Evolutionary conservation across 2,888 invertebrate genomes (phyloP).

Genomic region (Tetragonisca angustula): DNA sequence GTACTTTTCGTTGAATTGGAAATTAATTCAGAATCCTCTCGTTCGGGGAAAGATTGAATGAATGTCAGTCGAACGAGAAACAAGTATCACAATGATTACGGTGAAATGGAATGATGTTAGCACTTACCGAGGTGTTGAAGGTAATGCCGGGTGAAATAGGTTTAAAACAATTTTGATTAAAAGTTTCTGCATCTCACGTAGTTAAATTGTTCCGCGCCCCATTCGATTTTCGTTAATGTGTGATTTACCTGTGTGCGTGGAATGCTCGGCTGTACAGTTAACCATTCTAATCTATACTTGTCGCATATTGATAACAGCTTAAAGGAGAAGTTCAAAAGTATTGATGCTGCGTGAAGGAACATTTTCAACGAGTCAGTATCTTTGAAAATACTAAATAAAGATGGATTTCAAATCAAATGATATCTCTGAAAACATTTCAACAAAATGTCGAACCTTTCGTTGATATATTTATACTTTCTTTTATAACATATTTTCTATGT

Average conservation of each 20-base stretch:
- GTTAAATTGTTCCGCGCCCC: constrained; percentile 35
- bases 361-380: background rate
- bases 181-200: constrained; percentile 45
- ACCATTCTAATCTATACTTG: background rate
- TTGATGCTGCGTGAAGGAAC: too few relatives aligned
- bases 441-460: too few relatives aligned
- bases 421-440: too few relatives aligned
- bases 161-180: constrained; percentile 53
- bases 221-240: constrained; percentile 37
- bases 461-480: too few relatives aligned
- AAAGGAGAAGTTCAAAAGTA: background rate
- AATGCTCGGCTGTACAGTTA: constrained; percentile 1
- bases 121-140: constrained; percentile 16
- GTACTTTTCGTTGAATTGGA: too few relatives aligned
- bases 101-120: background rate
- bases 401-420: too few relatives aligned
- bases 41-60: background rate
- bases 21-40: too few relatives aligned
- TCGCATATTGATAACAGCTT: background rate
- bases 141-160: constrained; percentile 25
- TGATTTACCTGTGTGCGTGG: constrained; percentile 20
- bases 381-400: background rate
- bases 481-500: too few relatives aligned
- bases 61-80: background rate
- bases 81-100: background rate